Conservation (phyloP, 23 tunicate species). For the Diplosoma virens region DNA sequence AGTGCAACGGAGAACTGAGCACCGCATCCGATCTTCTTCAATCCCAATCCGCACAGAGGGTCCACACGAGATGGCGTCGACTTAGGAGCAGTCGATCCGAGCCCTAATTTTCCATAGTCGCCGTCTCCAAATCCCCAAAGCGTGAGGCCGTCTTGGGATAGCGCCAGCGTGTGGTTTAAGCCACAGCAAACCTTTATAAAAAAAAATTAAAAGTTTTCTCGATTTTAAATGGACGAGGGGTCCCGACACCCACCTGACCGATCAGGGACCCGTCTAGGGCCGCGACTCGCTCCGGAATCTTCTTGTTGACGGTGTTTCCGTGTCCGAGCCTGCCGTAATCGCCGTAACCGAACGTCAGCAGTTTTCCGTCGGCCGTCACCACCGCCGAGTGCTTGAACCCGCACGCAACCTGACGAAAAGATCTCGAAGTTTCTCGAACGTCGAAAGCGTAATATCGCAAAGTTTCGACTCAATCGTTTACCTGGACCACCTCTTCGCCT, state of each 20-base stretch:
- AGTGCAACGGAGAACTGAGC: constrained; percentile 79
- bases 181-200: constrained; percentile 78
- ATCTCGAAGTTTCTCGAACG: neutral
- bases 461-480: neutral
- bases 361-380: constrained; percentile 86
- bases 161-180: constrained; percentile 84
- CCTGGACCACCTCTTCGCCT: constrained; percentile 91
- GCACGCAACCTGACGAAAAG: constrained; percentile 65
- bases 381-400: constrained; percentile 98
- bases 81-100: constrained; percentile 58
- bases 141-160: constrained; percentile 84
- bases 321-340: constrained; percentile 97
- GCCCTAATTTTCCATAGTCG: constrained; percentile 96
- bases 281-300: constrained; percentile 73
- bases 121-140: constrained; percentile 98
- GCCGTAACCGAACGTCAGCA: constrained; percentile 94
- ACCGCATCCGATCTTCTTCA: constrained; percentile 75
- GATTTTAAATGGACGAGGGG: neutral
- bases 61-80: constrained; percentile 79
- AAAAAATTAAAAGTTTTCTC: neutral
- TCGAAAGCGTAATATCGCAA: neutral
- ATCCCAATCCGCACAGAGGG: constrained; percentile 48
- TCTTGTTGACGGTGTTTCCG: constrained; percentile 86
- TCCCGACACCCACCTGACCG: constrained; percentile 50
- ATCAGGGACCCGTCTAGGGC: constrained; percentile 51